Conservation (phyloP, 1,140 invertebrate species). For the Calosoma granatense region DNA sequence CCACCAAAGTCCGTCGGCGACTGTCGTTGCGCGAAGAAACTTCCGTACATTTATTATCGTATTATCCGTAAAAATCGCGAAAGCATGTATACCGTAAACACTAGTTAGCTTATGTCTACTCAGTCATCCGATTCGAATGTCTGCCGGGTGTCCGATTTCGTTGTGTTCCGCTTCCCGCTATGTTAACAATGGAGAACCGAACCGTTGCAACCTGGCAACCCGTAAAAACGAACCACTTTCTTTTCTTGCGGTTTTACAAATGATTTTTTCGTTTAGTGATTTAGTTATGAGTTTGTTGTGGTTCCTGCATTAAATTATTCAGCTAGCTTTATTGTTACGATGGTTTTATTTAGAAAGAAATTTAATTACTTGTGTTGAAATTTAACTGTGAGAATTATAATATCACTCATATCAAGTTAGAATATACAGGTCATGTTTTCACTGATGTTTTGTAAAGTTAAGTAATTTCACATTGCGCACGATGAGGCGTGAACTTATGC, state of each 20-base stretch:
- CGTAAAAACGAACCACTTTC: neutral
- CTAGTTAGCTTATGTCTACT: neutral
- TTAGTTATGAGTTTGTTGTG: no score
- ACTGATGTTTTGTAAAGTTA: no score
- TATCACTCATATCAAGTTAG: no score
- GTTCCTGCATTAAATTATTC: no score
- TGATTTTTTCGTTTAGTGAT: neutral
- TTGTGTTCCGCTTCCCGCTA: neutral
- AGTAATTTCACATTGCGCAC: no score
- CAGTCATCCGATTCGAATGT: neutral
- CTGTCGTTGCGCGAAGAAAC: neutral
- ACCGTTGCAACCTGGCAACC: neutral
- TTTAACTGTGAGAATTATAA: no score
- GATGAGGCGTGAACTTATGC: no score
- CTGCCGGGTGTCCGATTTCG: neutral
- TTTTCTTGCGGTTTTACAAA: neutral
- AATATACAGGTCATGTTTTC: no score
- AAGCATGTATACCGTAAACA: neutral
- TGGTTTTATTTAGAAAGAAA: no score
- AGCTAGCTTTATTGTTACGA: no score
- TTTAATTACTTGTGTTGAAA: no score
- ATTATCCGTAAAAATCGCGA: neutral
- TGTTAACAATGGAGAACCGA: neutral
- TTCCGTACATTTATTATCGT: neutral
- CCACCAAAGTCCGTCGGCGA: neutral